Base-by-base conservation (phyloP, 1,140 invertebrate genomes). In the Agraylea sexmaculata region DNA sequence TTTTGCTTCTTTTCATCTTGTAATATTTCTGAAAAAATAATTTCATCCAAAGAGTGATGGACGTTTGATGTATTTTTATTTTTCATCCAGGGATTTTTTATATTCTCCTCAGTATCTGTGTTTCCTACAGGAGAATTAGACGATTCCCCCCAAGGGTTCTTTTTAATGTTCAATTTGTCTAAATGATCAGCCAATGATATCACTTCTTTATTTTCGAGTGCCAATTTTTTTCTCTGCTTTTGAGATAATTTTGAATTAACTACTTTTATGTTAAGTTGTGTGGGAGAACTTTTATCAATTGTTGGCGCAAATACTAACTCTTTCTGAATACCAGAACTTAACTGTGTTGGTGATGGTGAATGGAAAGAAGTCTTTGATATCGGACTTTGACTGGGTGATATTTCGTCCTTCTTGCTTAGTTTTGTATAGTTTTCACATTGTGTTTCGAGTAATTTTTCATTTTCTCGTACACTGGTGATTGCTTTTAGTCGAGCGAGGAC, bases 1-100 rank as follows among this genome's bases (percentile, higher is more conserved):
- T 68, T 72, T 50, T 73, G 69, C 47, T 74, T 73, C 52, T 65
- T 67, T 52, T 77, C 73, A 51, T 71, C 68, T 18, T 65, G 67
- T 36, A 78, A 58, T 40, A 78, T 77, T 35, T 71, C 63, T 47
- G 60, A 58, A 44, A 76, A 71, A 45, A 57, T 56, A 18, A 64
- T 50, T 15, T 58, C 38, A 21, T 48, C 49, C 37, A 51, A 56
- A 6, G 54, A 56, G 15, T 55, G 60, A 34, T 52, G 57, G 27
- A 49, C 51, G 4, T 54, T 45, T 2, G 56, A 25, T 2, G 59
- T 57, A 2, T 46, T 18, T 43, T 63, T 56, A 42, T 55, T 56
- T 19, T 65, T 58, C 40, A 66, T 65, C 66, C 66, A 68, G 0
- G 45, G 49, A 27, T 51, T 51, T 20, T 42, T 43, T 20, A 18